phyloP scores from a whole-genome alignment of 2,797 vertebrate species.

The Sciurus vulgaris region DNA sequence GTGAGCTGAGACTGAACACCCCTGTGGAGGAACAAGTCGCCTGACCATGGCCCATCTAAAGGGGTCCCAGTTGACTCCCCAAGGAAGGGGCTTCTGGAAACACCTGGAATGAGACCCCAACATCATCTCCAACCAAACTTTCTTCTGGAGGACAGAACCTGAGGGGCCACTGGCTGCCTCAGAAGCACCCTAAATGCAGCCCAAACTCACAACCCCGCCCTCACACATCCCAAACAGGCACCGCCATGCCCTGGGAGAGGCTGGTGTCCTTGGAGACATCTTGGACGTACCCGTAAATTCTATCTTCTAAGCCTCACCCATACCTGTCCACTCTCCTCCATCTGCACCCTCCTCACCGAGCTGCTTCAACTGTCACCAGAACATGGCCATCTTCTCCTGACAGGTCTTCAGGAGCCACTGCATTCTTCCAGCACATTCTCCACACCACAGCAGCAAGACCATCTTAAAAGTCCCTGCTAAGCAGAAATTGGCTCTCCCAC shows the following conservation, averaged over 20 bases:
- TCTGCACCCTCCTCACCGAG: neutral
- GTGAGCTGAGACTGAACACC: neutral
- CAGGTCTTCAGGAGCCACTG: neutral
- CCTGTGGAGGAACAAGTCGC: neutral
- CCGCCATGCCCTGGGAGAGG: neutral
- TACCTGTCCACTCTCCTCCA: neutral
- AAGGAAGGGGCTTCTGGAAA: neutral
- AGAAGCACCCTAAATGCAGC: neutral
- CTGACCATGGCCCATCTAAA: neutral
- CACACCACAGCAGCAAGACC: no score
- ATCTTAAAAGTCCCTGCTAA: neutral
- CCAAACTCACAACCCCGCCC: neutral
- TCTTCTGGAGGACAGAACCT: neutral
- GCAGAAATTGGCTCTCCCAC: rapidly evolving
- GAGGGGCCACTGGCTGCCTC: neutral
- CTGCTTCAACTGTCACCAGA: neutral
- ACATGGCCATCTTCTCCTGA: neutral
- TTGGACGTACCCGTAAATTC: neutral
- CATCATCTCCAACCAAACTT: neutral
- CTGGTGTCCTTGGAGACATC: neutral
- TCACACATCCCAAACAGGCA: neutral
- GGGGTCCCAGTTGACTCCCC: neutral
- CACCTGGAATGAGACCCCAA: neutral
- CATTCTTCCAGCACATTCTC: neutral
- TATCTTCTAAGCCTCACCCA: neutral